Evolutionary conservation across 2,797 vertebrate species (phyloP).

Genomic region (Thamnophis elegans): DNA sequence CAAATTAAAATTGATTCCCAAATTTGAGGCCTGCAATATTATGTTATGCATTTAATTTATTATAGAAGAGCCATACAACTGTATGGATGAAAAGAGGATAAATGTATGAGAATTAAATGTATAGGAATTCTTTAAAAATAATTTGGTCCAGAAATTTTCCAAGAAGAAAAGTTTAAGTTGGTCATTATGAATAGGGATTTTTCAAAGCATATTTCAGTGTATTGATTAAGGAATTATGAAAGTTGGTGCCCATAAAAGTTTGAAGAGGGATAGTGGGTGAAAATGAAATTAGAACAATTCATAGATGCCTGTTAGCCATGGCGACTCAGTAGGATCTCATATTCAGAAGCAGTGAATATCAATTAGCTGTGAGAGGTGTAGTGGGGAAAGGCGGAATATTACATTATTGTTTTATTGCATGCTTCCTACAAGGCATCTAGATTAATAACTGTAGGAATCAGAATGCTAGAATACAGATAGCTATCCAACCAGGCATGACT

Average conservation of each 20-base stretch:
- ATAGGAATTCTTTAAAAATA: background rate
- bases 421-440: background rate
- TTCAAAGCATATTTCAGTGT: background rate
- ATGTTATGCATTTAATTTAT: background rate
- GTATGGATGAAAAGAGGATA: background rate
- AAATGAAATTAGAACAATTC: background rate
- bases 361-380: background rate
- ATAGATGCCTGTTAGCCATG: background rate
- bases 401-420: background rate
- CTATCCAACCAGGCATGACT: background rate
- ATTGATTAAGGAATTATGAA: background rate
- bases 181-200: background rate
- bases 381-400: background rate
- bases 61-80: background rate
- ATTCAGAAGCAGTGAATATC: background rate
- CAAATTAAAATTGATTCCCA: background rate
- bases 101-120: background rate
- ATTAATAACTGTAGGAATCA: background rate
- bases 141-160: background rate
- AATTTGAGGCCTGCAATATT: background rate
- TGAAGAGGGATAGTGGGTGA: background rate
- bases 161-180: background rate
- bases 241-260: background rate
- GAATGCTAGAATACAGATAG: background rate
- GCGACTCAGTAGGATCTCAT: background rate